phyloP scores from a whole-genome alignment of 1,140 invertebrate genomes.

The Harlomillsia oculata region DNA sequence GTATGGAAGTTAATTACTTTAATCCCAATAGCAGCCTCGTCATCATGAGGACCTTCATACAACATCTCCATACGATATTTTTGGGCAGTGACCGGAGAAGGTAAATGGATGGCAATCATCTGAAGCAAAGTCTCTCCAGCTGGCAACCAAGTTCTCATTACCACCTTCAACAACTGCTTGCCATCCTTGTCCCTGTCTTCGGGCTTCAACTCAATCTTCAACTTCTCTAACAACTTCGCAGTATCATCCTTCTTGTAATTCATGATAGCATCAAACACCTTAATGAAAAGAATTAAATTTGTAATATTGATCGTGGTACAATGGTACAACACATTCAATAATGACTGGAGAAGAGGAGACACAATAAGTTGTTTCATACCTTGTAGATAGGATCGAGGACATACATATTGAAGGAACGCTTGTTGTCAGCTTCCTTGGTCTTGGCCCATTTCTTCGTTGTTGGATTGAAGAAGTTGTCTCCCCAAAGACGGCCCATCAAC shows the following conservation, averaged over 20 bases:
- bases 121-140: constrained; percentile 98
- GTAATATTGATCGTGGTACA: too few relatives aligned
- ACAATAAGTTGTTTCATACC: constrained; percentile 43
- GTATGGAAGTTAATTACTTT: constrained; percentile 45
- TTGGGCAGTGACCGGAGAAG: constrained; percentile 96
- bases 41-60: constrained; percentile 95
- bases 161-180: constrained; percentile 81
- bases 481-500: constrained; percentile 92
- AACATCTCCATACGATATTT: constrained; percentile 99
- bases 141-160: constrained; percentile 98
- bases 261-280: constrained; percentile 95
- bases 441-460: constrained; percentile 98
- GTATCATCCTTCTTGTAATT: constrained; percentile 96
- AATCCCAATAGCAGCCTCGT: constrained; percentile 85
- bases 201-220: constrained; percentile 81
- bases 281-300: constrained; percentile 21
- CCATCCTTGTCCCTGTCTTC: constrained; percentile 96
- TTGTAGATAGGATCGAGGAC: constrained; percentile 98
- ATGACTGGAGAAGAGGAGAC: too few relatives aligned
- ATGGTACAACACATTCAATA: too few relatives aligned
- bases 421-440: constrained; percentile 76
- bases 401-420: constrained; percentile 97
- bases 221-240: constrained; percentile 70
- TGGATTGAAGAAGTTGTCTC: constrained; percentile 97
- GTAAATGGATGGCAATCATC: constrained; percentile 99